Conservation (phyloP, 2,797 vertebrate species). For the Hippoglossus hippoglossus region DNA sequence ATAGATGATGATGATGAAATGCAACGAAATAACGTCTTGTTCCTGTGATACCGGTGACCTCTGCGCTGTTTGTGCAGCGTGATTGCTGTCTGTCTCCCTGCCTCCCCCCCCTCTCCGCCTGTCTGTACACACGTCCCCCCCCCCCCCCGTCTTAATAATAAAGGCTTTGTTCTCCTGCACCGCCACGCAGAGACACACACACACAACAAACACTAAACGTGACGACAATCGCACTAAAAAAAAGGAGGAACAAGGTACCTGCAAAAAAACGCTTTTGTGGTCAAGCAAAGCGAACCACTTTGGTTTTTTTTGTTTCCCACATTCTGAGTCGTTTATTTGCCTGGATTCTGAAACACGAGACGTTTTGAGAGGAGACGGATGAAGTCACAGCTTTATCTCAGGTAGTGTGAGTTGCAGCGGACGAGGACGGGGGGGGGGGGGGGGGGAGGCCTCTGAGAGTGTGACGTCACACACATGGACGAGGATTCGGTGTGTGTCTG, state of each 20-base stretch:
- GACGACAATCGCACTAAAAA: too few relatives aligned
- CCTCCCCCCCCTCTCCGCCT: conserved; percentile 12
- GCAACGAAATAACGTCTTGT: conserved; percentile 69
- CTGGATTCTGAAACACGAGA: neutral
- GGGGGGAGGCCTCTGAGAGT: too few relatives aligned
- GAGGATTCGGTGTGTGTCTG: too few relatives aligned
- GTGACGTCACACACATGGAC: too few relatives aligned
- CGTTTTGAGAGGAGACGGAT: too few relatives aligned
- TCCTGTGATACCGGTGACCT: conserved; percentile 76
- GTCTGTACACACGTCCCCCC: conserved; percentile 33
- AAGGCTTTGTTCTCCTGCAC: neutral
- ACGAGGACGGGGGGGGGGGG: too few relatives aligned
- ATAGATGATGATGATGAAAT: conserved; percentile 79
- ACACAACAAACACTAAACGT: too few relatives aligned
- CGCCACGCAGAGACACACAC: too few relatives aligned
- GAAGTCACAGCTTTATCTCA: too few relatives aligned
- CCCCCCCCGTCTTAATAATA: conserved; percentile 8
- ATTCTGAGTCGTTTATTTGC: conserved; percentile 2
- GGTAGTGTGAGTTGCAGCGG: too few relatives aligned
- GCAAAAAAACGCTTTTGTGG: neutral
- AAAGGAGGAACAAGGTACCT: too few relatives aligned
- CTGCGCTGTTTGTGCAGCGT: conserved; percentile 54
- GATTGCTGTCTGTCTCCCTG: conserved; percentile 62
- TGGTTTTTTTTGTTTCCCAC: neutral
- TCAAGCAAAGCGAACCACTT: neutral